Conservation (phyloP, 1,140 invertebrate genomes). For the Araneus ventricosus region DNA sequence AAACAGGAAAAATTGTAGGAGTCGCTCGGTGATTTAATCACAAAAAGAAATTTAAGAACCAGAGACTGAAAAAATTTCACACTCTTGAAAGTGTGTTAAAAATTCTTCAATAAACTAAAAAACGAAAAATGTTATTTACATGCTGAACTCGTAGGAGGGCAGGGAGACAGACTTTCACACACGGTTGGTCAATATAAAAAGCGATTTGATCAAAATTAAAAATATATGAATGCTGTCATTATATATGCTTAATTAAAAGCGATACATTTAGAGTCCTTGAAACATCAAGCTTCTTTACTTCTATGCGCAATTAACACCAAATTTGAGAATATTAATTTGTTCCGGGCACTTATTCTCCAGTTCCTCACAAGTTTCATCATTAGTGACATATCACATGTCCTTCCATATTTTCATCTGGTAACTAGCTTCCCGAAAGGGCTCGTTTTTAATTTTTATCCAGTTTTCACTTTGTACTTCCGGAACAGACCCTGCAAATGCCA, state of each 20-base stretch:
- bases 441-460: not conserved
- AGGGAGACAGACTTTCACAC: not conserved
- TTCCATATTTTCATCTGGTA: not conserved
- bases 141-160: not conserved
- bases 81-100: not conserved
- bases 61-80: not conserved
- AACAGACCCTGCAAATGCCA: not conserved
- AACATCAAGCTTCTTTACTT: not conserved
- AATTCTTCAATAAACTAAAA: not conserved
- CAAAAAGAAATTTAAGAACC: not conserved
- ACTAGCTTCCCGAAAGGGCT: not conserved
- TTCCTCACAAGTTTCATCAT: not conserved
- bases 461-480: not conserved
- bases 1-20: too few species aligned
- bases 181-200: not conserved
- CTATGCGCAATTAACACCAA: slow-evolving; percentile 2
- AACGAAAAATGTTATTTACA: not conserved
- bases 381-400: not conserved
- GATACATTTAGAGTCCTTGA: not conserved
- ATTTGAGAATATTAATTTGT: slow-evolving; percentile 2
- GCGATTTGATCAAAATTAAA: not conserved
- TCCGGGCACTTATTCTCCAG: not conserved
- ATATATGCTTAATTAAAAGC: slow-evolving; percentile 1
- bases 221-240: not conserved
- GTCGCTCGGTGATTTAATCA: too few species aligned